Evolutionary conservation across 2,113 vertebrate genomes (phyloP), one percentile per base, ranked within the genome.

Genomic region (Oriolus oriolus): DNA sequence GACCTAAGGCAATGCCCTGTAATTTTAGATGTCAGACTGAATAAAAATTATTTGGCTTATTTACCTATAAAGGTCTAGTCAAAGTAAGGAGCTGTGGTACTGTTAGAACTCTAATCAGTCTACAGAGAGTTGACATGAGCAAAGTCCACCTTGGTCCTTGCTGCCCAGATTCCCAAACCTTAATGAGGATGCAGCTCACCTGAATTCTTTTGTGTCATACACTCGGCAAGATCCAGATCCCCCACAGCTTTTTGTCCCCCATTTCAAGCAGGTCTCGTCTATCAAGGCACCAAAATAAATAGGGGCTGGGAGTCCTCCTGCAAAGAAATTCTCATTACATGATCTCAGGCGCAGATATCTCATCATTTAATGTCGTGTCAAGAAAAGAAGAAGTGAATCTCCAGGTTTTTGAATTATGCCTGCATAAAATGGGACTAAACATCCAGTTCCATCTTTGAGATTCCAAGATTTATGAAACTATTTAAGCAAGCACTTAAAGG

Each of bases 281-380:
- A 99, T 98, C 90, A 99, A 96, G 27, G 98, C 99, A 68, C 99
- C 99, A 20, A 99, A 99, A 95, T 99, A 99, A 93, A 99, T 98
- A 10, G 99, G 98, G 35, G 99, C 98, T 70, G 99, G 99, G 59
- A 99, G 99, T 60, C 99, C 99, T 96, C 99, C 99, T 99, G 92
- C 97, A 52, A 98, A 98, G 80, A 98, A 80, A 89, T 42, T 56
- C 8, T 81, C 39, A 39, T 75, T 87, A 11, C 9, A 5, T 42
- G 10, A 47, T 39, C 42, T 89, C 41, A 71, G n/a, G 24, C 20
- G 22, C 30, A 33, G 49, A 69, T 37, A 42, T 23, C 12, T 50
- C 31, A 44, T 35, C 1, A 6, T 60, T 52, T 37, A 56, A 42
- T 9, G 7, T 16, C 79, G 33, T 6, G 31, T 52, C 54, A 64